Conservation (phyloP, 2,888 invertebrate species). For the Dasysyrphus albostriatus region DNA sequence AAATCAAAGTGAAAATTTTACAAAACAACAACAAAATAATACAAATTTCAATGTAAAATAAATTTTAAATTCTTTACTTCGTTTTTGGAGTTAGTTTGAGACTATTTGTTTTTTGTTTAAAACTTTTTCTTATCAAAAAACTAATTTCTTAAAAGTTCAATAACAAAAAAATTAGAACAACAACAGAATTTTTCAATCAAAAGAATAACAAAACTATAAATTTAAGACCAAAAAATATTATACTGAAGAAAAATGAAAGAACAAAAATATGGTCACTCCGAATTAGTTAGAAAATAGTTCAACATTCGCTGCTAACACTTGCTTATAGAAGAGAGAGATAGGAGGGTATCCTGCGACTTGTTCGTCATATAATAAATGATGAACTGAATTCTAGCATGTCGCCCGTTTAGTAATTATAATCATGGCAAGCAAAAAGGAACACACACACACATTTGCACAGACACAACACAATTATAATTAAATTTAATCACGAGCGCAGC, state of each 20-base stretch:
- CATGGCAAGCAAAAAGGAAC: background rate
- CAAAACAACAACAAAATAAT: background rate
- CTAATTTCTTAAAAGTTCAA: no score
- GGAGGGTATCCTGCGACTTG: background rate
- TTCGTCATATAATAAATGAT: slow-evolving; percentile 25
- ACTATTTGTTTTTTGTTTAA: no score
- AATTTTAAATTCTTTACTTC: no score
- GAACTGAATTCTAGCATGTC: slow-evolving; percentile 69
- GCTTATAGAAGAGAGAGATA: background rate
- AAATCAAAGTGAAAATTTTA: no score
- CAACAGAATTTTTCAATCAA: no score
- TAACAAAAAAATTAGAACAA: no score
- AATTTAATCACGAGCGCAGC: slow-evolving; percentile 71
- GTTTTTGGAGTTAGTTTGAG: no score
- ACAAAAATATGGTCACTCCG: slow-evolving; percentile 14
- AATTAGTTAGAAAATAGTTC: slow-evolving; percentile 53
- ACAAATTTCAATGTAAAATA: no score
- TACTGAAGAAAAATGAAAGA: no score
- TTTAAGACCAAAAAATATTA: no score
- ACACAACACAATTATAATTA: slow-evolving; percentile 55
- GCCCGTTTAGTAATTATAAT: slow-evolving; percentile 71
- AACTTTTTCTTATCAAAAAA: no score
- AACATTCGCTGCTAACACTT: slow-evolving; percentile 46
- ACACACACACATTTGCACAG: background rate
- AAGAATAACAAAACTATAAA: no score